Conservation (phyloP, 1,140 invertebrate species). For the Drosophila pectinifera region DNA sequence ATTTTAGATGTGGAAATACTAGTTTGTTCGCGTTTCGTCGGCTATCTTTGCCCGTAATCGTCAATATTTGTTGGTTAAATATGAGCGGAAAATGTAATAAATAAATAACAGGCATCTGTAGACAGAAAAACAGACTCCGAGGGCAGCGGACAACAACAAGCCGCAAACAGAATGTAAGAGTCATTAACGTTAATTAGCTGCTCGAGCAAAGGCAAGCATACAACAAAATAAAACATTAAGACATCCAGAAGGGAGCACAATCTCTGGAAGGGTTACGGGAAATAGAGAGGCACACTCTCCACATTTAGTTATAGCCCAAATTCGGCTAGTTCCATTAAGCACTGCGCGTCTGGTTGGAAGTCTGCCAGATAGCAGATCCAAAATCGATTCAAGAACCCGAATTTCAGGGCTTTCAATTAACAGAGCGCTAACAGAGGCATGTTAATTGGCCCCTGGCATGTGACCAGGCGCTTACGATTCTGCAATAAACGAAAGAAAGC, state of each 20-base stretch:
- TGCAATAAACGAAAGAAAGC: conserved; percentile 6
- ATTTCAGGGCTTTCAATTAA: conserved; percentile 15
- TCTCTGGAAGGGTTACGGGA: conserved; percentile 1
- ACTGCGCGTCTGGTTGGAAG: conserved; percentile 3
- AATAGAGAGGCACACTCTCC: background rate
- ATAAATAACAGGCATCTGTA: conserved; percentile 18
- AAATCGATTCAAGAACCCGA: conserved; percentile 2
- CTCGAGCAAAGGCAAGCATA: conserved; percentile 36
- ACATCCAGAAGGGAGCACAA: background rate
- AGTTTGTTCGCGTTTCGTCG: background rate
- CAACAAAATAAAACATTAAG: background rate
- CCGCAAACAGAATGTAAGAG: conserved; percentile 43
- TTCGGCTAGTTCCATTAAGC: conserved; percentile 9
- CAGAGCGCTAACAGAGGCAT: conserved; percentile 35
- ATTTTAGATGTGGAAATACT: conserved; percentile 8
- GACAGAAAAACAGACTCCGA: conserved; percentile 25
- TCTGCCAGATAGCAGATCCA: conserved; percentile 6
- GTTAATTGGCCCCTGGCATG: conserved; percentile 37
- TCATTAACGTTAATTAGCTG: conserved; percentile 62
- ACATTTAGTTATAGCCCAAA: conserved; percentile 8
- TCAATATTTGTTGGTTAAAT: conserved; percentile 57
- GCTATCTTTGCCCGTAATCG: conserved; percentile 13
- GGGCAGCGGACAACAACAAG: conserved; percentile 17
- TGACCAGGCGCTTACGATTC: conserved; percentile 29
- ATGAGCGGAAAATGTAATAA: conserved; percentile 30